A percentile compares a stretch with the other conserved stretches of the same genome.
Evolutionary conservation across 1,140 invertebrate genomes (phyloP).

Genomic region (Heliconius eleuchia): DNA sequence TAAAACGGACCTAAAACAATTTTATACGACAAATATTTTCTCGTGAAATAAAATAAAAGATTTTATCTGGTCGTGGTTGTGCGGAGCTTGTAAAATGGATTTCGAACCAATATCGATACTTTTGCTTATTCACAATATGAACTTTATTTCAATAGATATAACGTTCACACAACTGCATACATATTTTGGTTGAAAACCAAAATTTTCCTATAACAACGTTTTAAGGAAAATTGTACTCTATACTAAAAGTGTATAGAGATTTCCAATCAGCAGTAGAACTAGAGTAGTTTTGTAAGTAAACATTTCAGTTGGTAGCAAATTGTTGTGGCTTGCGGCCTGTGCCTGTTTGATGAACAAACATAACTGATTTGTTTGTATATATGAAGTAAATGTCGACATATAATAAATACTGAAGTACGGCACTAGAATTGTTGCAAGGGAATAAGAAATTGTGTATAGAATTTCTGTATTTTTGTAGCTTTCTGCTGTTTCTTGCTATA

Average conservation of each 20-base stretch:
- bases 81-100: conserved; percentile 48
- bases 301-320: conserved; percentile 48
- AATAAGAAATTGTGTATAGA: background rate
- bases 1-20: conserved; percentile 45
- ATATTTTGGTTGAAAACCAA: conserved; percentile 18
- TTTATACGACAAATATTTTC: conserved; percentile 45
- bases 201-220: conserved; percentile 17
- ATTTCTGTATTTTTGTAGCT: background rate
- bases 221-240: conserved; percentile 33
- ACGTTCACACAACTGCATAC: background rate
- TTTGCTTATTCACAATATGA: background rate
- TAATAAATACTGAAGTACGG: conserved; percentile 14
- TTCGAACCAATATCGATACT: conserved; percentile 24
- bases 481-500: background rate
- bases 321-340: conserved; percentile 47
- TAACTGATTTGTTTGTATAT: conserved; percentile 50
- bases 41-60: conserved; percentile 45
- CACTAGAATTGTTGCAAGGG: background rate
- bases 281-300: conserved; percentile 53
- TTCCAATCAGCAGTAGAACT: background rate
- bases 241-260: conserved; percentile 16
- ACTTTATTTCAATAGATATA: conserved; percentile 11
- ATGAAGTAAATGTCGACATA: conserved; percentile 21
- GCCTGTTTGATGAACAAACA: conserved; percentile 52
- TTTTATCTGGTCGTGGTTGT: conserved; percentile 43